Evolutionary conservation across 2,797 vertebrate species (phyloP).

Genomic region (Smutsia temminckii): DNA sequence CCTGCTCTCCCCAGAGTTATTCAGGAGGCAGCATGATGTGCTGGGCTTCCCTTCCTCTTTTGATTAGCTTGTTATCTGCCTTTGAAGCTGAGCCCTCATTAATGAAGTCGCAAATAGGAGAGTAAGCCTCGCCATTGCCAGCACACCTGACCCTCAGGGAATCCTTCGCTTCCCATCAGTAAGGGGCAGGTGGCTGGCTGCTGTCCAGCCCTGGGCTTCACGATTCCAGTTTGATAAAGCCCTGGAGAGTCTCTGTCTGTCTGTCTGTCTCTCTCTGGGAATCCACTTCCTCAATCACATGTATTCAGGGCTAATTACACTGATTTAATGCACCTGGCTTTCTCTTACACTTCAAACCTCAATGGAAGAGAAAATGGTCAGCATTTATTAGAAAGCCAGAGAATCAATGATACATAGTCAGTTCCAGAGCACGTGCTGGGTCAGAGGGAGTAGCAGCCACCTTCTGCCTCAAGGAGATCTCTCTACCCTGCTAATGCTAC

Average conservation of each 20-base stretch:
- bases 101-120: conserved; percentile 72
- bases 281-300: conserved; percentile 62
- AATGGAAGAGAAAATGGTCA: not conserved
- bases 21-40: conserved; percentile 57
- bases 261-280: conserved; percentile 4
- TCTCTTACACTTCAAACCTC: conserved; percentile 51
- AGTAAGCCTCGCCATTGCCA: conserved; percentile 53
- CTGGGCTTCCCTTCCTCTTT: conserved; percentile 30
- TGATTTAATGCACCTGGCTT: conserved; percentile 72
- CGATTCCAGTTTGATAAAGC: conserved; percentile 63
- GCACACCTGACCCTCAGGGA: conserved; percentile 49
- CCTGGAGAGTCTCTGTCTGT: conserved; percentile 48
- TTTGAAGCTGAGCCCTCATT: conserved; percentile 69
- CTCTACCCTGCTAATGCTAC: not conserved
- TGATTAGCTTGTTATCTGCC: conserved; percentile 76
- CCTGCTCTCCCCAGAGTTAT: not conserved
- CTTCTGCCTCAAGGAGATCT: not conserved
- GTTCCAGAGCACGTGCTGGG: not conserved
- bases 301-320: conserved; percentile 68
- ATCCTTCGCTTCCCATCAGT: conserved; percentile 71
- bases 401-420: not conserved
- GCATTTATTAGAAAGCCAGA: not conserved
- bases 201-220: conserved; percentile 48
- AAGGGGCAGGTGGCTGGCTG: conserved; percentile 62
- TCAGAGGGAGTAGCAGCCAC: not conserved